Evolutionary conservation across 2,888 invertebrate species (phyloP).

Genomic region (Leptinotarsa peninsularis): DNA sequence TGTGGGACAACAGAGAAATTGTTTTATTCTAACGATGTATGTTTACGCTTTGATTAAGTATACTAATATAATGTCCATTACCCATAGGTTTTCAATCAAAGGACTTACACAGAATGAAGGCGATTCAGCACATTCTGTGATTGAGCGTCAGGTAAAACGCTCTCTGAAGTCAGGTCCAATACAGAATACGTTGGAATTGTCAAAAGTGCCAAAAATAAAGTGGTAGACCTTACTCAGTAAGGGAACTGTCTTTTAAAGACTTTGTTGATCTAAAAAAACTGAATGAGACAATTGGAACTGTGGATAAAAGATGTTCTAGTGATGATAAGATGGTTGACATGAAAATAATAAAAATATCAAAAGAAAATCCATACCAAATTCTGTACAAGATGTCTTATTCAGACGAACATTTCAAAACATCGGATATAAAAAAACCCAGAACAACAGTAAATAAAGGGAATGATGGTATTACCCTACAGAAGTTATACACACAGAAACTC

Average conservation of each 20-base stretch:
- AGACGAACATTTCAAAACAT: too few species aligned
- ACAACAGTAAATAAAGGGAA: too few species aligned
- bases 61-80: conserved; percentile 34
- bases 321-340: too few species aligned
- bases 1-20: conserved; percentile 26
- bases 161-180: conserved; percentile 13
- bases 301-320: background rate
- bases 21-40: conserved; percentile 19
- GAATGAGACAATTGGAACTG: background rate
- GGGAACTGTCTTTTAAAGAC: background rate
- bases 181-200: background rate
- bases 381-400: too few species aligned
- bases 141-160: conserved; percentile 39
- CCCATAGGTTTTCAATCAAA: conserved; percentile 38
- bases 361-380: too few species aligned
- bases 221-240: background rate
- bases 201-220: background rate
- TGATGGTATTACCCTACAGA: too few species aligned
- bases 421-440: too few species aligned
- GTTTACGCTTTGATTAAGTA: conserved; percentile 11
- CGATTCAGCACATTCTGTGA: conserved; percentile 36
- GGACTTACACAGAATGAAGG: conserved; percentile 39
- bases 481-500: too few species aligned
- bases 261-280: background rate
- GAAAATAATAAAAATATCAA: too few species aligned